Base-by-base conservation (phyloP, 2,113 vertebrate species). In the Promerops cafer region DNA sequence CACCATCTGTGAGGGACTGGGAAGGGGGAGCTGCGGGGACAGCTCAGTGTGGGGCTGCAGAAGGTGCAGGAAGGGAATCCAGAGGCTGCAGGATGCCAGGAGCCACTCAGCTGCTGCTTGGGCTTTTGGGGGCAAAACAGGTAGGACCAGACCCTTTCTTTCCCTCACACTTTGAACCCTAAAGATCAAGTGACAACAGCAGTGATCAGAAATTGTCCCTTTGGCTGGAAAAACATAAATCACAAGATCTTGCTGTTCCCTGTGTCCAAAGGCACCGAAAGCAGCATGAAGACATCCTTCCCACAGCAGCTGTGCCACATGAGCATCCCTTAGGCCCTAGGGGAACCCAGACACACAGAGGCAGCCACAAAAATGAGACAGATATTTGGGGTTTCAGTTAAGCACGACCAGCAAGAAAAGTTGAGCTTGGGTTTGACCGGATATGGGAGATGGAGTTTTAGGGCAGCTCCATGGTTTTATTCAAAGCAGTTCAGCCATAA, bases 281-380 rank as follows among this genome's bases (percentile, higher is more conserved):
- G 2, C 40, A 86, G 47, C 21, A 13, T 1, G 3, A 89, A 47
- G 69, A 90, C 81, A 64, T 56, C 91, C 71, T 50, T 57, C 76
- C 69, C 9, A 2, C 47, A 42, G 42, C 60, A 77, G 40, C 45
- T 76, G 53, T 72, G 75, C 42, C 61, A 6, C 50, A 1, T 74
- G 37, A 69, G 8, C 86, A 44, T 44, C 77, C n/a, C 40, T 54
- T 3, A 49, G 87, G n/a, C 65, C 75, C 79, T 16, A 0, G 9
- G 65, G 56, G 80, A 71, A 13, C 10, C 11, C 42, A 75, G 74
- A 42, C 82, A 77, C 2, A 11, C 42, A 82, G 81, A 79, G 57
- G 23, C 71, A 93, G 79, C 59, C 95, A 59, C 3, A 19, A 83
- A 87, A 94, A 84, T 24, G 59, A 96, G 81, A 72, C 83, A 89